Evolutionary conservation across 2,797 vertebrate genomes (phyloP).

Genomic region (Acrossocheilus wenchowensis): DNA sequence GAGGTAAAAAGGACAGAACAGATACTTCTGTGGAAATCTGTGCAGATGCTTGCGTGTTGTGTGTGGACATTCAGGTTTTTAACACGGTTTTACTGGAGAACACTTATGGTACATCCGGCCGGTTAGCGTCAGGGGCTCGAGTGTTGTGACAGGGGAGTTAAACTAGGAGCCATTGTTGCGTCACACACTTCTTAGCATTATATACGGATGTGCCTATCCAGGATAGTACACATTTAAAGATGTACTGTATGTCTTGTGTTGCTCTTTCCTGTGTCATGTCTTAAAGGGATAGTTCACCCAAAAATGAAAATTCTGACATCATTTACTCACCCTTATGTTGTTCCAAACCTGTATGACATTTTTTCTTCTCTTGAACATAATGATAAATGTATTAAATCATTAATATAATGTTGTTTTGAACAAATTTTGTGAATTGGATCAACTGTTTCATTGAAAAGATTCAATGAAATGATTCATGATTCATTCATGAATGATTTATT

Average conservation of each 20-base stretch:
- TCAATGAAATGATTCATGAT: not conserved
- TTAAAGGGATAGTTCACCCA: not conserved
- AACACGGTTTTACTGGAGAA: constrained; percentile 61
- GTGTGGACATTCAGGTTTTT: constrained; percentile 28
- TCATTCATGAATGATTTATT: not conserved
- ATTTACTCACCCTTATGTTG: not conserved
- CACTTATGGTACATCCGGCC: constrained; percentile 75
- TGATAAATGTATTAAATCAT: too few species aligned
- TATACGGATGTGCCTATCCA: not conserved
- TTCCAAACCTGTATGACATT: too few species aligned
- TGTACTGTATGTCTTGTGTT: not conserved
- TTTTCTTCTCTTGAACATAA: too few species aligned
- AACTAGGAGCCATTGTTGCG: constrained; percentile 70
- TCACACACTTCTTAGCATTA: constrained; percentile 15
- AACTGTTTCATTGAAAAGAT: not conserved
- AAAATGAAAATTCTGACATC: not conserved
- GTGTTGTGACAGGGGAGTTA: constrained; percentile 79
- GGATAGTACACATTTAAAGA: constrained; percentile 2
- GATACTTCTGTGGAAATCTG: constrained; percentile 54
- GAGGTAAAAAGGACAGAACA: constrained; percentile 60
- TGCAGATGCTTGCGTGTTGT: constrained; percentile 36
- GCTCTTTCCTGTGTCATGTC: not conserved
- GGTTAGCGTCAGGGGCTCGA: constrained; percentile 68
- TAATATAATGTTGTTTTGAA: too few species aligned
- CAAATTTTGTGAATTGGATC: not conserved